These are phyloP conservation scores for Trematomus bernacchii DNA, from an alignment of 2,797 vertebrate genomes.

Conservation along the genomic window DNA sequence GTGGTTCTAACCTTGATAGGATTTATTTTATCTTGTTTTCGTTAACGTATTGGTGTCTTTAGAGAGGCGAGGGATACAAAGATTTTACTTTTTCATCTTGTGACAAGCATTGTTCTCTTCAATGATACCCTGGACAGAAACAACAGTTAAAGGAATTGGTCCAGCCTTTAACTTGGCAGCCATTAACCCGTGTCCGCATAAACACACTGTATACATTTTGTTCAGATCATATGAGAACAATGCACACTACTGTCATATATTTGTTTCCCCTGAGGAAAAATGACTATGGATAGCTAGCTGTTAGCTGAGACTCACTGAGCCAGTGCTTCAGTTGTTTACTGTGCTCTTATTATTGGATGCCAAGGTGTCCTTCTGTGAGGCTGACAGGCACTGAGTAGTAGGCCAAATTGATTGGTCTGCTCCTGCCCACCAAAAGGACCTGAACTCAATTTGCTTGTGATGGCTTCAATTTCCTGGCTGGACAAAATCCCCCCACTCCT, in stretches of 20 bases:
- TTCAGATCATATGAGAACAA: constrained; percentile 30
- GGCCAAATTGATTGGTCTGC: constrained; percentile 89
- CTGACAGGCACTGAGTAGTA: constrained; percentile 82
- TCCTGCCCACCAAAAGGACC: constrained; percentile 88
- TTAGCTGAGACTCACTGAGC: constrained; percentile 77
- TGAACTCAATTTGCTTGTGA: constrained; percentile 90
- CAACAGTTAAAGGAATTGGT: constrained; percentile 18
- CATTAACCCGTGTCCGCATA: constrained; percentile 32
- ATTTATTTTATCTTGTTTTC: constrained; percentile 48
- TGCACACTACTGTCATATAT: constrained; percentile 50
- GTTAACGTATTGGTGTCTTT: constrained; percentile 37
- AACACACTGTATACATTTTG: constrained; percentile 16
- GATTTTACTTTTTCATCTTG: constrained; percentile 31
- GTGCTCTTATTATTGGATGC: constrained; percentile 81
- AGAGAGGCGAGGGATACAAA: constrained; percentile 12
- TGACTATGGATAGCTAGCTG: constrained; percentile 69
- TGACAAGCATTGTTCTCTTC: constrained; percentile 38
- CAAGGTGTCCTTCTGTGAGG: constrained; percentile 80
- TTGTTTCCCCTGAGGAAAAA: constrained; percentile 64
- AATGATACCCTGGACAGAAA: constrained; percentile 4
- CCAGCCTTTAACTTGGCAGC: constrained; percentile 45
- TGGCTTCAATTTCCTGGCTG: constrained; percentile 89
- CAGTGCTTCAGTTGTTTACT: constrained; percentile 81
- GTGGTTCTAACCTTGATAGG: constrained; percentile 57
- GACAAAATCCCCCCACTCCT: constrained; percentile 74